These are phyloP conservation scores for Polyommatus icarus DNA, from an alignment of 2,888 invertebrate genomes.

Conservation along the genomic window DNA sequence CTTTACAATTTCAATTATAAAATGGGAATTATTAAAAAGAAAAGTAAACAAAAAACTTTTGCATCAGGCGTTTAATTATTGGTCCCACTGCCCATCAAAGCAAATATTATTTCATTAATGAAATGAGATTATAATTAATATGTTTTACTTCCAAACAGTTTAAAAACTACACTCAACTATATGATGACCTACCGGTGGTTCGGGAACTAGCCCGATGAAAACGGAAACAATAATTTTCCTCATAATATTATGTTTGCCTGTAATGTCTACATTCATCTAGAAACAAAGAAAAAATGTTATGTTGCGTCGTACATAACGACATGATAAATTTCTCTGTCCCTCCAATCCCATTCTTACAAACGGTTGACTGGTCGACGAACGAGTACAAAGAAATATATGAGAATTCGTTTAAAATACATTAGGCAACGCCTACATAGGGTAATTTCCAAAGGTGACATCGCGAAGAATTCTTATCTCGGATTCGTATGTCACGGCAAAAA, in stretches of 20 bases:
- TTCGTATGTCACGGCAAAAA: conserved; percentile 6
- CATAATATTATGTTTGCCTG: no score
- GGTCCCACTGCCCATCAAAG: no score
- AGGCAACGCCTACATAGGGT: not conserved
- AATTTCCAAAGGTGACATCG: conserved; percentile 17
- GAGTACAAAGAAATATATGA: not conserved
- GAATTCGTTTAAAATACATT: conserved; percentile 16
- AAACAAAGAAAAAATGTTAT: not conserved
- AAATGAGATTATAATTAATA: no score
- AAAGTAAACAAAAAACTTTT: no score
- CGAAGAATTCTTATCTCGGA: not conserved
- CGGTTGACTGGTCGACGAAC: not conserved
- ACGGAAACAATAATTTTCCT: no score
- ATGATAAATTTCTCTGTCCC: not conserved
- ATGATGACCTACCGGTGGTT: no score
- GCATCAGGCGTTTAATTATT: no score
- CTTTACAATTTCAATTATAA: not conserved
- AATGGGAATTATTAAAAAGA: not conserved
- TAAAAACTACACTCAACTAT: not conserved
- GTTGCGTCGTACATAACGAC: not conserved
- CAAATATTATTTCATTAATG: no score
- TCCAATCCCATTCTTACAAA: not conserved
- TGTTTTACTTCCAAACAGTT: not conserved
- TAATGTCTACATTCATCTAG: not conserved
- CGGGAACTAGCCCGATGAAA: no score